Base-by-base conservation (phyloP, 2,113 vertebrate genomes). In the Fregata magnificens region DNA sequence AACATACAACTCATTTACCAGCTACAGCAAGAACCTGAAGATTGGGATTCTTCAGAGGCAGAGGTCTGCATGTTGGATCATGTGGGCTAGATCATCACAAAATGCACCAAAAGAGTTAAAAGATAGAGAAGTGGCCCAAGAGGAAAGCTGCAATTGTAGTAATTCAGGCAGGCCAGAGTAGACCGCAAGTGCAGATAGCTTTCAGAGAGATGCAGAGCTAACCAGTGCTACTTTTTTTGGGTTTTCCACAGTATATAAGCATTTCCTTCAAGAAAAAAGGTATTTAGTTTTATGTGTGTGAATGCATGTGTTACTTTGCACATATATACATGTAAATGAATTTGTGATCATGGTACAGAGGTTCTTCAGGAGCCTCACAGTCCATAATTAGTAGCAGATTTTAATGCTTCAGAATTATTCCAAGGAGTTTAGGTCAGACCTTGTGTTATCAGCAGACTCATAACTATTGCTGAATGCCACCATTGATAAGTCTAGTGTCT, bases 1-100 rank as follows among this genome's bases (percentile, higher is more conserved):
- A 95, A 89, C 47, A 87, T 29, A 82, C 71, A 89, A 16, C 65
- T 94, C 44, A 32, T 63, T 92, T 94, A 65, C 86, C 81, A 81
- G 16, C 45, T 61, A 13, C 19, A 70, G 83, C 59, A 86, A 67
- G 63, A 96, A 62, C 31, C 18, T 59, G 56, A 86, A 52, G 65
- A 62, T 1, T 67, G 16, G 15, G 42, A 55, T 86, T 90, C 80
- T 89, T 93, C 34, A 49, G 82, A 90, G 45, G 28, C 38, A 74
- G 47, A 81, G 20, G 19, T 28, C n/a, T 78, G 29, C 44, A 0
- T 71, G 38, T 79, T 89, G 86, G 49, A 74, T 49, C 47, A 5
- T 56, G 32, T 44, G 77, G 91, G 49, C 71, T 78, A 69, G 71
- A 72, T 83, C 40, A 45, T 77, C 42, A 38, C 0, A 0, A 89